Base-by-base conservation (phyloP, 2,888 invertebrate genomes). In the Steinernema carpocapsae region DNA sequence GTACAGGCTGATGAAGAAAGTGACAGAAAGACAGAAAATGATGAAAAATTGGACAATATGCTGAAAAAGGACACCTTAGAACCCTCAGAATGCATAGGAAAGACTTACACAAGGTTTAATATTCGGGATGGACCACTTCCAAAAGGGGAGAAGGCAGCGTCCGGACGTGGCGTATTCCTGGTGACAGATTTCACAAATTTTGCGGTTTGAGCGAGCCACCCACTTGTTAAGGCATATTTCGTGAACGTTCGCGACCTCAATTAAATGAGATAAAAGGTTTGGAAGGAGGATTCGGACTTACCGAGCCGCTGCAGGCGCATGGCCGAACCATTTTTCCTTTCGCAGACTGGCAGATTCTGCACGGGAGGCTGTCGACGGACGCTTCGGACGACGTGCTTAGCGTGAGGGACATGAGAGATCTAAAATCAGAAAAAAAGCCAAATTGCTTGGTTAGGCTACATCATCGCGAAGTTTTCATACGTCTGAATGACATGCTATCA, bases 341-440 rank as follows among this genome's bases (percentile, higher is more conserved):
- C 52, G 83, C 84, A 51, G 82, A 83, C 72, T 84, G 84, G 77
- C 85, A 85, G 70, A 85, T 85, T 43, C 85, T 78, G 75, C 85
- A 85, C 19, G 80, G 78, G 29, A 79, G 73, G 10, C 78, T 74
- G 14, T 77, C 77, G n/a, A n/a, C n/a, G n/a, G n/a, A n/a, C n/a
- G n/a, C n/a, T n/a, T n/a, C n/a, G 19, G 64, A 64, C 22, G 22
- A 26, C 32, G 29, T 6, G 37, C 37, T 1, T 32, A 32, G 32
- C 4, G 64, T 29, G 29, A 64, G 17, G 17, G 64, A 64, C 17
- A 32, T 64, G 3, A 29, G 64, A 6, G 64, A 64, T 32, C 64
- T 64, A 17, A 64, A 64, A 64, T 17, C 17, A 56, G 43, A 43
- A 14, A 14, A 12, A 43, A 43, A 43, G 14, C 48, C 48, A 43